phyloP scores from a whole-genome alignment of 2,113 vertebrate genomes.

The Rhizomys pruinosus region DNA sequence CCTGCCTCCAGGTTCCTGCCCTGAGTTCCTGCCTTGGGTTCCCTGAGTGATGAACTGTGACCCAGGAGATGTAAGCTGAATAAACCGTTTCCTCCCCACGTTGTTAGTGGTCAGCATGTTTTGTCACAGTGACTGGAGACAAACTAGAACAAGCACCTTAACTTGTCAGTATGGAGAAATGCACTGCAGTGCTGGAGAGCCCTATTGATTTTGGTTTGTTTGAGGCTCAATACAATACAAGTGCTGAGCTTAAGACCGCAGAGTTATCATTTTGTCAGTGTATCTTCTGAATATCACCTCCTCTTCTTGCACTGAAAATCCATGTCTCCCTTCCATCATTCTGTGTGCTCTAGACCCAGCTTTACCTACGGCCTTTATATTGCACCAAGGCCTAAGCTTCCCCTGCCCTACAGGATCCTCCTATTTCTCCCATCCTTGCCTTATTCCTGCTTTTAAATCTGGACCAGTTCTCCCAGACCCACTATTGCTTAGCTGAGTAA shows the following conservation, averaged over 20 bases:
- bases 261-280: background rate
- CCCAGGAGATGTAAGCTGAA: too few species aligned
- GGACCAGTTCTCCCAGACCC: background rate
- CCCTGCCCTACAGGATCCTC: rapidly evolving
- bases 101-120: too few species aligned
- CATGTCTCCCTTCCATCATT: background rate
- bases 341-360: background rate
- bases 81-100: too few species aligned
- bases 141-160: too few species aligned
- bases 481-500: background rate
- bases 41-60: too few species aligned
- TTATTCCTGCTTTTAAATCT: background rate
- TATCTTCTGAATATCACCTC: background rate
- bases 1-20: too few species aligned
- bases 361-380: background rate
- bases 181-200: background rate
- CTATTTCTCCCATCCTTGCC: background rate
- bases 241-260: background rate
- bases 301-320: background rate
- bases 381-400: background rate
- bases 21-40: too few species aligned
- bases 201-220: background rate
- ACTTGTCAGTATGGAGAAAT: background rate
- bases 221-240: background rate
- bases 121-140: too few species aligned